phyloP scores from a whole-genome alignment of 2,113 vertebrate genomes.

The Gambusia affinis region DNA sequence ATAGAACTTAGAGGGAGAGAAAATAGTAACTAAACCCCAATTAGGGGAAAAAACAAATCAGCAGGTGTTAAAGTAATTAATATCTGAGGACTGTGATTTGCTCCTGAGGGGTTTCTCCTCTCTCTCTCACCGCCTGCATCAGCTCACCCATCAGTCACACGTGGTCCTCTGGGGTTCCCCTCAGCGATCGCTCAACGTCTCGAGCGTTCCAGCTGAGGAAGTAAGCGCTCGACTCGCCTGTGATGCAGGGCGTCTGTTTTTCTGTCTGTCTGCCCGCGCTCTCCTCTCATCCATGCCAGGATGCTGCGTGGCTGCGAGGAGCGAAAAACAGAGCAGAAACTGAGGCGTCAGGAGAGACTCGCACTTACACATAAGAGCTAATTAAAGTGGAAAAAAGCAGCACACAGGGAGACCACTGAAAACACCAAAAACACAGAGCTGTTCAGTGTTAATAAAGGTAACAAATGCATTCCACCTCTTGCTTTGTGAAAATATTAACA shows the following conservation, averaged over 20 bases:
- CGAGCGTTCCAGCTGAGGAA: slow-evolving; percentile 39
- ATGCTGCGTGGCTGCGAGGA: slow-evolving; percentile 10
- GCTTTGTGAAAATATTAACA: slow-evolving; percentile 7
- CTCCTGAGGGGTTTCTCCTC: slow-evolving; percentile 6
- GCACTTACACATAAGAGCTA: slow-evolving; percentile 52
- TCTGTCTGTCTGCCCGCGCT: slow-evolving; percentile 12
- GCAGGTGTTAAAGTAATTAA: slow-evolving; percentile 56
- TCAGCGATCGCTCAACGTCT: slow-evolving; percentile 37
- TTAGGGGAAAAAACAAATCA: slow-evolving; percentile 5
- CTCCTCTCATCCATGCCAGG: slow-evolving; percentile 53
- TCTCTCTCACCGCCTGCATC: slow-evolving; percentile 11
- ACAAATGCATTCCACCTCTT: slow-evolving; percentile 1
- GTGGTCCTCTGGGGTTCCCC: slow-evolving; percentile 36
- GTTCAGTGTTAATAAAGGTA: slow-evolving; percentile 16
- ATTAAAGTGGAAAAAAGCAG: slow-evolving; percentile 46
- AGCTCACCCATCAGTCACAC: slow-evolving; percentile 59
- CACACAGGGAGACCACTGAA: slow-evolving; percentile 12
- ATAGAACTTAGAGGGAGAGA: neutral
- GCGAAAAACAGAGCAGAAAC: slow-evolving; percentile 34
- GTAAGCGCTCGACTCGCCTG: slow-evolving; percentile 19
- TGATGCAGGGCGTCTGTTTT: neutral
- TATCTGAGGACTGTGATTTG: slow-evolving; percentile 7
- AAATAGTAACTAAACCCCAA: neutral
- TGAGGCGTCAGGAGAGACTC: slow-evolving; percentile 50
- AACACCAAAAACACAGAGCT: slow-evolving; percentile 13